Base-by-base conservation (phyloP, 2,113 vertebrate genomes). In the Rhadina sibilatrix region DNA sequence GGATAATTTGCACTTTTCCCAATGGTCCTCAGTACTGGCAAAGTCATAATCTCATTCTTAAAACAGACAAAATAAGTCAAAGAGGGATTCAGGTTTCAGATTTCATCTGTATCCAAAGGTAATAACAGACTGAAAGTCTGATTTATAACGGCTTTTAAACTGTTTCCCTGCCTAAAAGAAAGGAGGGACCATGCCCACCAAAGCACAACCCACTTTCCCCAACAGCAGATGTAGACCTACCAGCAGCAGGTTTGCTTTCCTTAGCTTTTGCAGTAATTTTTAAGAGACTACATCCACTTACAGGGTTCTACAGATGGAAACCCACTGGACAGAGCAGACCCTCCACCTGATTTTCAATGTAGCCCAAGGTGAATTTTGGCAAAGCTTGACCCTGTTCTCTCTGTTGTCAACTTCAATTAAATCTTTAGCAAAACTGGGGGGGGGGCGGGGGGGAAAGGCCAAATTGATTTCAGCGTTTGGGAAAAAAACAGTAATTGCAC, bases 151-250 rank as follows among this genome's bases (percentile, higher is more conserved):
- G 37, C 42, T 81, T 84, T 84, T 66, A 59, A 78, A 75, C 8
- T 75, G 52, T 11, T 18, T 52, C 13, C 37, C 21, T 68, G 50
- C 19, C 40, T 47, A 52, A 83, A 93, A 47, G 11, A 90, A 52
- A 30, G 28, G 27, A 18, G 64, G 37, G 6, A 63, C 25, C 0
- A 0, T 63, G 35, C 42, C 33, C 27, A 66, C 19, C 9, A 66
- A 82, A 17, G 19, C 20, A n/a, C n/a, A 87, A 69, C 5, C 24
- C 15, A 30, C 13, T 72, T 80, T 31, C 12, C 15, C 38, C 52
- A 42, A 47, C 14, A 72, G 21, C 33, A 86, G 69, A 89, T 0
- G 0, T 5, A 63, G 28, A 11, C 38, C 61, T 54, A 35, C 15
- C 35, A 76, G 44, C 44, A 90, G 56, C 4, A 77, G 25, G 37